Percentiles rank a stretch among this genome's conserved stretches.
phyloP scores from a whole-genome alignment of 2,113 vertebrate species.

The Theropithecus gelada region DNA sequence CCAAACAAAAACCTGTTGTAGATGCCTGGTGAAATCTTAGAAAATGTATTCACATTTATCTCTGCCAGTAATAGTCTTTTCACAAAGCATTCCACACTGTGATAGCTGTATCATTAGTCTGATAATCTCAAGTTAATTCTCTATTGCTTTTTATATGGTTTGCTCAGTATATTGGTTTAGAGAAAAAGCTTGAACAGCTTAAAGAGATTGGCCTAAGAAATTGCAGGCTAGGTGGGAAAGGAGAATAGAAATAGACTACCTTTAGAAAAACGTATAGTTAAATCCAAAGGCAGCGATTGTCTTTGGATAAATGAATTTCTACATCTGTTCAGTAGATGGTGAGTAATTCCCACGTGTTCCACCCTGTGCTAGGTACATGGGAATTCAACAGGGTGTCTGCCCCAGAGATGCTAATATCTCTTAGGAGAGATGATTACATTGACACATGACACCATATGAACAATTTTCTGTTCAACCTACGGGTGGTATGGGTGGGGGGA shows the following conservation, averaged over 20 bases:
- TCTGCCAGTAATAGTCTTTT: slow-evolving; percentile 1
- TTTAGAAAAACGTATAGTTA: neutral
- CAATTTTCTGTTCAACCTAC: neutral
- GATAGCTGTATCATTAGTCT: slow-evolving; percentile 47
- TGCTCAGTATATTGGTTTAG: slow-evolving; percentile 14
- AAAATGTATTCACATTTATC: neutral
- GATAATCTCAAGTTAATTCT: slow-evolving; percentile 60
- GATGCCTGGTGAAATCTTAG: neutral
- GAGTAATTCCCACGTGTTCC: neutral
- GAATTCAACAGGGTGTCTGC: neutral
- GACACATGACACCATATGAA: neutral
- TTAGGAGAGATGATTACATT: neutral
- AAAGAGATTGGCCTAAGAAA: slow-evolving; percentile 24
- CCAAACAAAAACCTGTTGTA: slow-evolving; percentile 47
- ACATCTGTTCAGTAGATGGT: neutral
- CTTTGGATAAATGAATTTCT: neutral
- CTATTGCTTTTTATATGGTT: slow-evolving; percentile 17
- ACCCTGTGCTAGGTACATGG: neutral
- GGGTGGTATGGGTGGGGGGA: neutral
- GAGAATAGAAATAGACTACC: neutral
- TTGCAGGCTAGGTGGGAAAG: neutral
- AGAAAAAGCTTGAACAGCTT: slow-evolving; percentile 28
- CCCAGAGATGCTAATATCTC: neutral
- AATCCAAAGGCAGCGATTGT: neutral
- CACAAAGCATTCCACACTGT: neutral